A percentile compares a stretch with the other conserved stretches of the same genome.
phyloP scores from a whole-genome alignment of 2,888 invertebrate genomes.

The Mythimna impura region DNA sequence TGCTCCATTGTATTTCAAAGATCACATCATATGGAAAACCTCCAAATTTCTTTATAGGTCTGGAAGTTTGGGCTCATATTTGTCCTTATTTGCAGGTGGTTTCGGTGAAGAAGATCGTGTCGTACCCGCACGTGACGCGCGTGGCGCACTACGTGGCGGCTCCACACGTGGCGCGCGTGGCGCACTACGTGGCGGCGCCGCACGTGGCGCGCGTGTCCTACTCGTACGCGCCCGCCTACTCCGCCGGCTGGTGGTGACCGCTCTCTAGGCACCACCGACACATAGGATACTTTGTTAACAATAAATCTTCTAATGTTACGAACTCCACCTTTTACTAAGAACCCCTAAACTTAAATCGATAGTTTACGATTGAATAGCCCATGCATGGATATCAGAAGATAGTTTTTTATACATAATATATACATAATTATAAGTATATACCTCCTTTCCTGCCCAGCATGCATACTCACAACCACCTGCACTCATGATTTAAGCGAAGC shows the following conservation, averaged over 20 bases:
- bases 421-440: too few relatives aligned
- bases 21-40: background rate
- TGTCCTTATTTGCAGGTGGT: constrained; percentile 60
- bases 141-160: constrained; percentile 72
- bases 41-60: background rate
- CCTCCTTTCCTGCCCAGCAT: too few relatives aligned
- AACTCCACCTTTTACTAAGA: constrained; percentile 22
- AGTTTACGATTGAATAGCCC: background rate
- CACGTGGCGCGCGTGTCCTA: constrained; percentile 70
- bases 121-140: constrained; percentile 75
- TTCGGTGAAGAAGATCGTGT: constrained; percentile 73
- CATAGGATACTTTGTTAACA: constrained; percentile 39
- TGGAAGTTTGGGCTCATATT: background rate
- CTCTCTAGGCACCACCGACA: background rate
- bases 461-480: background rate
- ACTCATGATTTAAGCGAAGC: too few relatives aligned
- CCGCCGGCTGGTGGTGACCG: constrained; percentile 77
- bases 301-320: constrained; percentile 30
- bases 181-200: constrained; percentile 72
- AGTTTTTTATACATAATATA: too few relatives aligned
- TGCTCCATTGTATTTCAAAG: background rate
- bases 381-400: background rate
- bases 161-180: constrained; percentile 75
- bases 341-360: background rate
- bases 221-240: constrained; percentile 66